These are phyloP conservation scores for Mesoclemmys tuberculata DNA, from an alignment of 2,113 vertebrate genomes.

Conservation along the genomic window DNA sequence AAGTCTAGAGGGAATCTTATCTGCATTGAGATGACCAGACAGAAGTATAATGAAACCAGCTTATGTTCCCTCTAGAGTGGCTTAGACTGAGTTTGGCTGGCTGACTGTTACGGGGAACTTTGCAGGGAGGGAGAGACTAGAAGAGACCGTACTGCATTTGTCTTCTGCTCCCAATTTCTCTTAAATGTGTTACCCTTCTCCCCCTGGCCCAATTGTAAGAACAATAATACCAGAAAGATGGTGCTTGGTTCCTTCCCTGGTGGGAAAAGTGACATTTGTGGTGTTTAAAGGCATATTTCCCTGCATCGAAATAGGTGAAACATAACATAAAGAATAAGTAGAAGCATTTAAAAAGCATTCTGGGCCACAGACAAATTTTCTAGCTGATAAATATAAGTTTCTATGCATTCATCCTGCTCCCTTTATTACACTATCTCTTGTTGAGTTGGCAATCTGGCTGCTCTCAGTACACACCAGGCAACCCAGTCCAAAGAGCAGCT, in stretches of 20 bases:
- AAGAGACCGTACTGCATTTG: not conserved
- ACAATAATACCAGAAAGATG: conserved; percentile 25
- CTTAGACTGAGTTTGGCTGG: not conserved
- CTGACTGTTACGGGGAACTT: not conserved
- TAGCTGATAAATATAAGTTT: not conserved
- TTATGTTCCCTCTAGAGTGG: not conserved
- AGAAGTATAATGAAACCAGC: not conserved
- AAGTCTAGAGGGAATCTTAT: not conserved
- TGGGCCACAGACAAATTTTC: not conserved
- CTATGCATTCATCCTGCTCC: conserved; percentile 17
- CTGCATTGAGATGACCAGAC: not conserved
- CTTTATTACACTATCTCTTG: conserved; percentile 35
- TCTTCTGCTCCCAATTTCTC: not conserved
- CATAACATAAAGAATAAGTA: not conserved
- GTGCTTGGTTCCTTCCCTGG: conserved; percentile 20
- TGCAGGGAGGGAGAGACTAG: not conserved
- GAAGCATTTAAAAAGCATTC: conserved; percentile 33
- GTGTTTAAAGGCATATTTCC: not conserved
- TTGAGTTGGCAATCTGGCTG: not conserved
- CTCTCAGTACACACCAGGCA: not conserved
- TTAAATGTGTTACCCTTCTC: not conserved
- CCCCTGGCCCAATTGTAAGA: not conserved
- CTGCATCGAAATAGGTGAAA: not conserved
- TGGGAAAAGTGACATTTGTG: not conserved
- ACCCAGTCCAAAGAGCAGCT: not conserved